Base-by-base conservation (phyloP, 2,888 invertebrate genomes). In the Tuberolachnus salignus region DNA sequence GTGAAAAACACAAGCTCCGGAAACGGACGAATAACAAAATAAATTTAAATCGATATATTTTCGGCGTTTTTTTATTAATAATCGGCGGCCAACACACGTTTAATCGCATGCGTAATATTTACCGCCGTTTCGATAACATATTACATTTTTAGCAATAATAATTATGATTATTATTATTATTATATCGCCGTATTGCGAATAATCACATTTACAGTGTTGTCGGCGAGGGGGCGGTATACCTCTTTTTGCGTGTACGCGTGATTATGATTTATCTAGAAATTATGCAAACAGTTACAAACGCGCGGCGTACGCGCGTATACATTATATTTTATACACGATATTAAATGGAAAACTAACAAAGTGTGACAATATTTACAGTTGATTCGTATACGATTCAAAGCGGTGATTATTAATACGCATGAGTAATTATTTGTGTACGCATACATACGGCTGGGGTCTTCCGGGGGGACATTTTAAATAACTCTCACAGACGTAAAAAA, bases 331-430 rank as follows among this genome's bases (percentile, higher is more conserved):
- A 34, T 34, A 34, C n/a, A 34, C 34, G 34, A n/a, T n/a, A 70
- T 57, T 2, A 57, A 44, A 71, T 44, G 23, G 19, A 19, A n/a
- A 59, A 59, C 46, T 19, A 59, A 59, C 59, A 26, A 26, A 8
- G 26, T 67, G 51, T 26, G 26, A 67, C 66, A 71, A 71, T 70
- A 55, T 57, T 57, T 70, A 55, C 70, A 11, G 44, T 57, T 23
- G 21, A 26, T 66, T 66, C 19, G 34, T 34, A 49, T 49, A 66
- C 10, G 14, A 44, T 57, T 55, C 46, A 23, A 23, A 71, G 6
- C 57, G 21, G 10, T 44, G 21, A 46, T 71, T 57, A n/a, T 57
- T 42, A n/a, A n/a, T n/a, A 11, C 2, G 11, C 16, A 21, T 2
- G 11, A 14, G 34, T 23, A 14, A 26, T 34, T 16, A n/a, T n/a